Percentiles rank a stretch among this genome's conserved stretches.
Evolutionary conservation across 2,888 invertebrate species (phyloP).

Genomic region (Dione vanillae): DNA sequence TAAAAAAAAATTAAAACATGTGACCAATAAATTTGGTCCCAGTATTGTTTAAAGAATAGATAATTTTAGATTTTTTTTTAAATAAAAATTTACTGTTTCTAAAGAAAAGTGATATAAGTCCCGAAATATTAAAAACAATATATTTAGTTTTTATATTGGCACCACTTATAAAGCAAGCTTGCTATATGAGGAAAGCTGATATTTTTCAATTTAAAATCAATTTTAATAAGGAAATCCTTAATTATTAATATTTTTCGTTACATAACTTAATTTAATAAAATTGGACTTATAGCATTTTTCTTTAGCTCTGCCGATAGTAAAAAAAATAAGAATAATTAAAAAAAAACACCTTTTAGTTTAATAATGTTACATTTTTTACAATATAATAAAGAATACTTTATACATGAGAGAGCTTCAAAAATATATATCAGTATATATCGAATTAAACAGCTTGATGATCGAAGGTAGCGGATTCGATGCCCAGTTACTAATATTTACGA

Average conservation of each 20-base stretch:
- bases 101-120: background rate
- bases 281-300: background rate
- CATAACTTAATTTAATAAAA: background rate
- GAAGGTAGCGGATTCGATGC: background rate
- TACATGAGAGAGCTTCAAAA: slow-evolving; percentile 22
- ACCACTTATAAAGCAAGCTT: too few species aligned
- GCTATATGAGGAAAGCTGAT: too few species aligned
- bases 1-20: background rate
- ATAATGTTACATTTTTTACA: slow-evolving; percentile 36
- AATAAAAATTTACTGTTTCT: background rate
- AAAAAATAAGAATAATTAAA: background rate
- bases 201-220: too few species aligned
- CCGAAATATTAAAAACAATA: background rate
- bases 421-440: slow-evolving; percentile 12
- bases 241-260: too few species aligned
- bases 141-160: too few species aligned
- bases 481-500: background rate
- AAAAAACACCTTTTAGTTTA: slow-evolving; percentile 34
- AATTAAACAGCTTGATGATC: background rate
- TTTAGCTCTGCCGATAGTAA: background rate
- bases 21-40: slow-evolving; percentile 21
- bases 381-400: slow-evolving; percentile 42
- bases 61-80: background rate
- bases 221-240: too few species aligned
- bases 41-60: background rate